A percentile compares a stretch with the other conserved stretches of the same genome.
Evolutionary conservation across 2,888 invertebrate species (phyloP).

Genomic region (Hypomecis atomaria): DNA sequence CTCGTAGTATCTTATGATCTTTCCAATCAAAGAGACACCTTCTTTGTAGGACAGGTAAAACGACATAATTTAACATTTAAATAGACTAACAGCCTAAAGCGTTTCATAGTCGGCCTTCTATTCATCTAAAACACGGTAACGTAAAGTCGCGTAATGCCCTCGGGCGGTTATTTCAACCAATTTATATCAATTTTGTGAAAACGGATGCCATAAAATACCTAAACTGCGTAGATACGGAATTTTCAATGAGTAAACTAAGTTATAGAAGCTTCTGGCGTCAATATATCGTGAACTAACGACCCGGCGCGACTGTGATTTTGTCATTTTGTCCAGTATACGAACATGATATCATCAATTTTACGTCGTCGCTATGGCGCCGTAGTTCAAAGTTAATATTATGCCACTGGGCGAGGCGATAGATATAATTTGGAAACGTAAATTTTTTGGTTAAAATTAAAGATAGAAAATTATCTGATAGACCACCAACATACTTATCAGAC

Average conservation of each 20-base stretch:
- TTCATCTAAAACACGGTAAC: slow-evolving; percentile 21
- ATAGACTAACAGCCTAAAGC: slow-evolving; percentile 28
- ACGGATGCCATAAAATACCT: slow-evolving; percentile 42
- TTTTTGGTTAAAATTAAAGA: background rate
- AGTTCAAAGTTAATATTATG: background rate
- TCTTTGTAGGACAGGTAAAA: background rate
- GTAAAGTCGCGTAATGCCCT: slow-evolving; percentile 31
- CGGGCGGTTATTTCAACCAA: slow-evolving; percentile 35
- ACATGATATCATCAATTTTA: slow-evolving; percentile 4
- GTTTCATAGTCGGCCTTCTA: slow-evolving; percentile 16
- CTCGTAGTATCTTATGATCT: no score
- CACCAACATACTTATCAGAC: no score
- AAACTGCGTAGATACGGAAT: slow-evolving; percentile 36
- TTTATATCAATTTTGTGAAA: slow-evolving; percentile 44
- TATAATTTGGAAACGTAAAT: background rate
- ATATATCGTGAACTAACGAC: slow-evolving; percentile 34
- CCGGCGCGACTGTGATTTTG: slow-evolving; percentile 4
- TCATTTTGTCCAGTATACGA: background rate
- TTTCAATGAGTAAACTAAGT: slow-evolving; percentile 37
- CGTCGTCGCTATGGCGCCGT: slow-evolving; percentile 5
- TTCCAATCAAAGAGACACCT: background rate
- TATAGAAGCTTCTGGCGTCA: slow-evolving; percentile 23
- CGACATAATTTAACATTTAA: slow-evolving; percentile 6
- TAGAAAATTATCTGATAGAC: background rate
- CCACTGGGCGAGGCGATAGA: slow-evolving; percentile 1